phyloP scores from a whole-genome alignment of 2,797 vertebrate species.

The Arctocebus calabarensis region DNA sequence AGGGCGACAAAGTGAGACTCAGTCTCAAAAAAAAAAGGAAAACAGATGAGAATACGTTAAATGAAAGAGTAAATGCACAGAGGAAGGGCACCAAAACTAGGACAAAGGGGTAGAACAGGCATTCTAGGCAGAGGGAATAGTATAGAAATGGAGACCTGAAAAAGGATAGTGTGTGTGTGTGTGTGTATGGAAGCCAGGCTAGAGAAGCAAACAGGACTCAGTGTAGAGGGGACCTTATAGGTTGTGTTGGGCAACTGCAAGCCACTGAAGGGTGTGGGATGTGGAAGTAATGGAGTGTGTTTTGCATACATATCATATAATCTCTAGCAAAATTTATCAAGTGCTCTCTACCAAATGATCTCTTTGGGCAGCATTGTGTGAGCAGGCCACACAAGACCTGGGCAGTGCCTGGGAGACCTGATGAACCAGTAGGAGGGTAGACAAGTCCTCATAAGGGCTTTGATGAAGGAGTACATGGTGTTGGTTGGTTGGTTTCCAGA shows the following conservation, averaged over 20 bases:
- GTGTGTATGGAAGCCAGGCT: not conserved
- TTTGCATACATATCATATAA: not conserved
- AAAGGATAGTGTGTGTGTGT: not conserved
- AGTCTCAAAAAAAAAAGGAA: too few species aligned
- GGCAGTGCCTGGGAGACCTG: not conserved
- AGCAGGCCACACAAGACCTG: not conserved
- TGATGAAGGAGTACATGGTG: not conserved
- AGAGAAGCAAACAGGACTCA: not conserved
- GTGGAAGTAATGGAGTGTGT: not conserved
- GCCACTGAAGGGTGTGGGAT: not conserved
- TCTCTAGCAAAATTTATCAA: not conserved
- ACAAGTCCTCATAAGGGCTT: not conserved
- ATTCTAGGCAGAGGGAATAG: slow-evolving; percentile 24
- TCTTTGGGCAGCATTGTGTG: not conserved
- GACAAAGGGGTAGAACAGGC: not conserved
- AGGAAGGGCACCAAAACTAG: not conserved
- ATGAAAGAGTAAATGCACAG: not conserved
- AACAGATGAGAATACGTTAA: slow-evolving; percentile 25
- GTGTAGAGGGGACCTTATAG: not conserved
- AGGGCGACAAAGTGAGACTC: too few species aligned
- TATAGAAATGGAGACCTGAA: not conserved
- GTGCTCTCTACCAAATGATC: not conserved
- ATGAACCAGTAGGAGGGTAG: not conserved
- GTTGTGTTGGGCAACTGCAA: not conserved
- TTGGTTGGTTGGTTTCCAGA: not conserved